phyloP scores from a whole-genome alignment of 2,888 invertebrate genomes.

The Plagiodera versicolora region DNA sequence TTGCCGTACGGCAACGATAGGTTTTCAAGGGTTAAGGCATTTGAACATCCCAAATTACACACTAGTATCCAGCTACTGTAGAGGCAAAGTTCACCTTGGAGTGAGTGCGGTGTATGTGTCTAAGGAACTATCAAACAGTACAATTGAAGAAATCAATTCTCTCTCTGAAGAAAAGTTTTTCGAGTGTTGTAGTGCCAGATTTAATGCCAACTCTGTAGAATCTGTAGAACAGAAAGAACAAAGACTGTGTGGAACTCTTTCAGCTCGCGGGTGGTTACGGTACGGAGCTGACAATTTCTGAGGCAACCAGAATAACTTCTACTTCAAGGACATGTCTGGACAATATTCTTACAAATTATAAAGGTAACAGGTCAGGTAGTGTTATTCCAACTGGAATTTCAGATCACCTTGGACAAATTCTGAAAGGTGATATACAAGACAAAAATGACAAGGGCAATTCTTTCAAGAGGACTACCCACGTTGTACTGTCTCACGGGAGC shows the following conservation, averaged over 20 bases:
- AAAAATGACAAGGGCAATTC: too few species aligned
- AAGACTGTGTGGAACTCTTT: too few species aligned
- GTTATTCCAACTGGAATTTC: not conserved
- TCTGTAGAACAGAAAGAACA: too few species aligned
- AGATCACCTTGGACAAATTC: not conserved
- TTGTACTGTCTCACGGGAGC: too few species aligned
- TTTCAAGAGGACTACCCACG: too few species aligned
- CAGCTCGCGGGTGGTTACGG: too few species aligned
- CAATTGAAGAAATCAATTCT: not conserved
- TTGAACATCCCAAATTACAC: too few species aligned
- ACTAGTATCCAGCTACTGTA: not conserved
- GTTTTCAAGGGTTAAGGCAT: too few species aligned
- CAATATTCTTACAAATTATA: not conserved
- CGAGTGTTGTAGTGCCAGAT: not conserved
- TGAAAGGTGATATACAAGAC: constrained; percentile 1
- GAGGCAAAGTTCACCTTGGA: not conserved
- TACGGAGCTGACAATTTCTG: too few species aligned
- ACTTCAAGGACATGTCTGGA: not conserved
- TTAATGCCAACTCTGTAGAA: too few species aligned
- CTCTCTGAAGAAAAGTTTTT: not conserved
- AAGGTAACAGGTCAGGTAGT: not conserved
- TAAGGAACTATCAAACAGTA: not conserved
- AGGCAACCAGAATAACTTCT: too few species aligned
- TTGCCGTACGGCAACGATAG: too few species aligned
- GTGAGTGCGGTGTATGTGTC: not conserved